Base-by-base conservation (phyloP, 2,797 vertebrate genomes). In the Falco cherrug region DNA sequence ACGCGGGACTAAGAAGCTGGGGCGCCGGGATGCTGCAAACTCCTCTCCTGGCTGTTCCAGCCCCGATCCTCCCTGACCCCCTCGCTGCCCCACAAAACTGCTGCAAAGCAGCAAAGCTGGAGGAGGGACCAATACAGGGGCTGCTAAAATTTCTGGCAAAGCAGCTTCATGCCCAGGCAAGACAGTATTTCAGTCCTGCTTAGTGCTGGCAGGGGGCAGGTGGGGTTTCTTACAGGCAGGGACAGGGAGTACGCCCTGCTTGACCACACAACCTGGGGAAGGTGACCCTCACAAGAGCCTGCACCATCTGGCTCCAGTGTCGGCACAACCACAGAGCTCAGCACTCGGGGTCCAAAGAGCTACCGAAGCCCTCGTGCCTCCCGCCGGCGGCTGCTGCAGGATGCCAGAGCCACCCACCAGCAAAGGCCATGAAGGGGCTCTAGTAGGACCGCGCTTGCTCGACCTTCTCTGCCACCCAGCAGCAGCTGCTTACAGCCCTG, bases 281-380 rank as follows among this genome's bases (percentile, higher is more conserved):
- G 39, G n/a, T 11, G 63, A 61, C 48, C 15, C 47, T 70, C 15
- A 33, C 53, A 20, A 67, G 39, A 76, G 24, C 17, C 22, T 13
- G 57, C 15, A 59, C 39, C 1, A 1, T 17, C 13, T 1, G 1
- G 5, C 54, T 45, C 39, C 84, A 22, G 10, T 2, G 3, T 6
- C 69, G 20, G 13, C 51, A 48, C 20, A 60, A 18, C 35, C 33
- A 25, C 28, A 73, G 22, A 54, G 57, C 57, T 53, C 87, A 53
- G 84, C 45, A 21, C 39, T 11, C 2, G 4, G 14, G 25, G 22
- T 19, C 28, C 47, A 6, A 14, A 28, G 29, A 33, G 22, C n/a
- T 16, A 3, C 37, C 6, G 0, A 22, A 28, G 41, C 37, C 3
- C 33, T 22, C 3, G 4, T 13, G 31, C 19, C 39, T 51, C 31